phyloP scores from a whole-genome alignment of 1,140 invertebrate species.

The Venturia canescens region DNA sequence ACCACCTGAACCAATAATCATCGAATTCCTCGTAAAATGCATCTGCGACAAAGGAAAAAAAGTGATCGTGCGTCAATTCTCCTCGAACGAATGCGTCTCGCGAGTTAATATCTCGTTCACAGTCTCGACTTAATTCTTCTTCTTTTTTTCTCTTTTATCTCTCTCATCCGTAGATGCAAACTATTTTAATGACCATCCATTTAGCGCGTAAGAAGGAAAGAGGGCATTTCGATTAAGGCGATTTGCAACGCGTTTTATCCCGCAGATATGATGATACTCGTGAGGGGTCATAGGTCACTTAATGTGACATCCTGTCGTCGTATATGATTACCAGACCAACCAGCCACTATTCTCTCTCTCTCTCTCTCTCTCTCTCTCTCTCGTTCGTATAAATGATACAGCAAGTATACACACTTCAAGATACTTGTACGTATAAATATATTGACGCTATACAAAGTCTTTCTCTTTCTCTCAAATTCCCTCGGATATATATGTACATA shows the following conservation, averaged over 20 bases:
- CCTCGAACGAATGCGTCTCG: background rate
- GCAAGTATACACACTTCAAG: slow-evolving; percentile 12
- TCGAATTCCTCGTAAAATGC: background rate
- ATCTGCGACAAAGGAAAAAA: background rate
- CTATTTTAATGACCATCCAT: slow-evolving; percentile 34
- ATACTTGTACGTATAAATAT: background rate
- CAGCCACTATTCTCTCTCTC: slow-evolving; percentile 66
- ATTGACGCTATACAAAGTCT: background rate
- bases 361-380: slow-evolving; percentile 53
- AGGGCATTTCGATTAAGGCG: slow-evolving; percentile 68
- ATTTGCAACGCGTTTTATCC: slow-evolving; percentile 54
- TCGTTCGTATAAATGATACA: slow-evolving; percentile 1
- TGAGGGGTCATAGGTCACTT: slow-evolving; percentile 68
- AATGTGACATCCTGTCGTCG: slow-evolving; percentile 72
- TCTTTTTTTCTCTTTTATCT: background rate
- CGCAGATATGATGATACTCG: slow-evolving; percentile 57
- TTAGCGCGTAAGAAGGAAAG: background rate
- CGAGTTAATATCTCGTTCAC: background rate
- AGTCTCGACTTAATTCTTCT: background rate
- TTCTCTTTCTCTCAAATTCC: background rate
- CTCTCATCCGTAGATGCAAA: slow-evolving; percentile 23
- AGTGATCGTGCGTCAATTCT: background rate
- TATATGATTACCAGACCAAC: slow-evolving; percentile 63
- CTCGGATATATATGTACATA: background rate
- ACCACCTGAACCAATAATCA: slow-evolving; percentile 30